These are phyloP conservation scores for Lasaia peninsularis DNA, from an alignment of 1,140 invertebrate species.

Conservation along the genomic window DNA sequence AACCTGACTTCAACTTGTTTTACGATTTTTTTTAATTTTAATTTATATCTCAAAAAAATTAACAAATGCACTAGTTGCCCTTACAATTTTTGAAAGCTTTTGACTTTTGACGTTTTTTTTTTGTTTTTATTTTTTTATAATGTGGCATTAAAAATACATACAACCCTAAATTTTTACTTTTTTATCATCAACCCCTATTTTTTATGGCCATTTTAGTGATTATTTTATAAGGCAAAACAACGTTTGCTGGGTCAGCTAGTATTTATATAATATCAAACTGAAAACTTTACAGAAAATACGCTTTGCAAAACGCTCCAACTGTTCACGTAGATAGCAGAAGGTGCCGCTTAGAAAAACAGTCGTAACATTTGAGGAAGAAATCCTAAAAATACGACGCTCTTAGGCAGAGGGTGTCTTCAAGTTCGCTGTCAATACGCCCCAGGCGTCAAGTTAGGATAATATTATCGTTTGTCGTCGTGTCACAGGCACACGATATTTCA, in stretches of 20 bases:
- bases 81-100: not conserved
- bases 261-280: not conserved
- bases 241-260: too few relatives aligned
- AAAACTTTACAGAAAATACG: not conserved
- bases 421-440: slow-evolving; percentile 4
- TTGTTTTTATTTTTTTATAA: too few relatives aligned
- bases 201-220: too few relatives aligned
- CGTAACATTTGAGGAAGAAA: not conserved
- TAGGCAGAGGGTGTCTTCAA: not conserved
- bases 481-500: not conserved
- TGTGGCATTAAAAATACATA: too few relatives aligned
- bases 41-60: too few relatives aligned
- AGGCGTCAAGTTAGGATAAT: slow-evolving; percentile 6
- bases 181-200: too few relatives aligned
- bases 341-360: slow-evolving; percentile 6
- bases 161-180: too few relatives aligned
- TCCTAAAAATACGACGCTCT: slow-evolving; percentile 5
- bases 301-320: not conserved
- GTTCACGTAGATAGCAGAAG: not conserved
- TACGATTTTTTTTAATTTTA: too few relatives aligned
- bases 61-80: too few relatives aligned
- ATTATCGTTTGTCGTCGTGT: not conserved
- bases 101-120: not conserved
- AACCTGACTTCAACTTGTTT: too few relatives aligned
- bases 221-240: too few relatives aligned